Evolutionary conservation across 37 sponge, comb jelly and placozoan species (phyloP).

Genomic region (Spongilla lacustris): DNA sequence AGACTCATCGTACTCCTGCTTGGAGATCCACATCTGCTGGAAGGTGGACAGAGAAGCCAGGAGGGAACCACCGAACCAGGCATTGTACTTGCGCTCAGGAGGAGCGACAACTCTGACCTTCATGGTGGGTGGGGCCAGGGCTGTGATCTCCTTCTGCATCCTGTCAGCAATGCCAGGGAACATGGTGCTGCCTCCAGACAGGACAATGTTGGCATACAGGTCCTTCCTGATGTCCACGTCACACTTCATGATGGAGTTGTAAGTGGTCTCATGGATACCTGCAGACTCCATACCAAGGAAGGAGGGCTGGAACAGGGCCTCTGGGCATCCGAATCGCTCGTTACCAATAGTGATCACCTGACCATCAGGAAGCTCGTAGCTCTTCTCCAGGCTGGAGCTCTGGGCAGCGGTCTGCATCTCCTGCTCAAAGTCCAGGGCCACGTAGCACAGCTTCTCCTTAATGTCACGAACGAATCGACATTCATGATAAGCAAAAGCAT

Average conservation of each 20-base stretch:
- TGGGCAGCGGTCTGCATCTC: conserved; percentile 95
- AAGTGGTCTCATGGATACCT: conserved; percentile 98
- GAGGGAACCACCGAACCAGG: conserved; percentile 99
- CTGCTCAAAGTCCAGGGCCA: conserved; percentile 99
- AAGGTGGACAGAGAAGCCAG: conserved; percentile 98
- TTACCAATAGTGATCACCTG: conserved; percentile 99
- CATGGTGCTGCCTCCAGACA: conserved; percentile 99
- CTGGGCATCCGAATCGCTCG: conserved; percentile 93
- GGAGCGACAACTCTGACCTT: conserved; percentile 99
- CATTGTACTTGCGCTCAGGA: conserved; percentile 99
- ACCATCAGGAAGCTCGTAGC: conserved; percentile 99
- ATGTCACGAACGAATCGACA: conserved; percentile 96
- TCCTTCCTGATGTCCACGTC: conserved; percentile 99
- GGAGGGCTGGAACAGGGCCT: conserved; percentile 91
- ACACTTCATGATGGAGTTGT: conserved; percentile 99
- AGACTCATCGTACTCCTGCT: conserved; percentile 99
- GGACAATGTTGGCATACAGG: conserved; percentile 98
- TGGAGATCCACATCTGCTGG: conserved; percentile 99
- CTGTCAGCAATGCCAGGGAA: conserved; percentile 99
- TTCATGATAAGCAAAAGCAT: conserved; percentile 91
- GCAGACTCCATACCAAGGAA: conserved; percentile 98
- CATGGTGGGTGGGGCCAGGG: conserved; percentile 98
- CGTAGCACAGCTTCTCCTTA: conserved; percentile 99
- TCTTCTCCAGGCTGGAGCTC: conserved; percentile 95
- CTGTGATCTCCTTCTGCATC: conserved; percentile 99